Base-by-base conservation (phyloP, 1,140 invertebrate genomes). In the Campoletis sonorensis region DNA sequence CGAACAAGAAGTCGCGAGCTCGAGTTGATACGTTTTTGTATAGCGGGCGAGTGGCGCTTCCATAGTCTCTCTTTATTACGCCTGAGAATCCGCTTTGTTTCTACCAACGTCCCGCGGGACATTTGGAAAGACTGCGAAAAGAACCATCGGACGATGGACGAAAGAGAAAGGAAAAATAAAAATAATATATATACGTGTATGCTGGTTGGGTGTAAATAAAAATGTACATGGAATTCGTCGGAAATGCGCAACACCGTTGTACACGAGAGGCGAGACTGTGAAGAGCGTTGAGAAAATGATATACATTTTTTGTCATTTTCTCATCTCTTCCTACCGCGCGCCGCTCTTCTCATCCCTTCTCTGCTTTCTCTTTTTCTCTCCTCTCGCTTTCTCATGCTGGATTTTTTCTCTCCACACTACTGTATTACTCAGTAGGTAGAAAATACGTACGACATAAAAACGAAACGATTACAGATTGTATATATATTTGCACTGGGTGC, bases 21-120 rank as follows among this genome's bases (percentile, higher is more conserved):
- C 61, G 80, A 80, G 84, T 80, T 83, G 85, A 86, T 87, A 86
- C 83, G 86, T 85, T 89, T 86, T 89, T 89, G 83, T 86, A n/a
- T n/a, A 77, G 79, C 81, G 72, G 7, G 71, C 71, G 49, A 33
- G 71, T 75, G 73, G 86, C 84, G 87, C 61, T 27, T 67, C 21
- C 23, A 67, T 67, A 67, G 21, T 67, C 3, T 89, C 88, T 88
- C 88, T 89, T 89, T 88, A 89, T 89, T 89, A 88, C 87, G 87
- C 85, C 84, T 85, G 88, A 85, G 88, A 90, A 90, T 90, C 87
- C 87, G 88, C 87, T 89, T 90, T 89, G 88, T 89, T 90, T 88
- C 87, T 83, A 79, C 80, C 88, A 84, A 75, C 78, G 84, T 85
- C 83, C 82, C 82, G 81, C 40, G 81, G 82, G 84, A 85, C 81